phyloP scores from a whole-genome alignment of 2,113 vertebrate species.

The Zeus faber region DNA sequence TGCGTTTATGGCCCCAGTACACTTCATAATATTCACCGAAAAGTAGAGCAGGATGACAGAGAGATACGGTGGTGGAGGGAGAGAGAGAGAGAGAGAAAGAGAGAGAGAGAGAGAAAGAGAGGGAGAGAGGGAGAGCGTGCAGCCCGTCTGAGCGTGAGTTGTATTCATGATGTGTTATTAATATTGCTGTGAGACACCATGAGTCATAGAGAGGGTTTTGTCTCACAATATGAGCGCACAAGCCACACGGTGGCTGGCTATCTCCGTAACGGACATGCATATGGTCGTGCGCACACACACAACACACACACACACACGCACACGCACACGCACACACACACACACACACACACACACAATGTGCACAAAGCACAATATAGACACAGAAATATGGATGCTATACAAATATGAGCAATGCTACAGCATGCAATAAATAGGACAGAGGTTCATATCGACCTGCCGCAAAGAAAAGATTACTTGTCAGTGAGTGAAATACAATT shows the following conservation, averaged over 20 bases:
- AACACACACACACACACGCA: conserved; percentile 9
- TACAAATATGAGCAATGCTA: too few species aligned
- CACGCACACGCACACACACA: background rate
- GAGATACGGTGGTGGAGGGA: background rate
- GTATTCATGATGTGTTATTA: conserved; percentile 29
- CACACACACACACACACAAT: background rate
- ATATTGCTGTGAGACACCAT: conserved; percentile 25
- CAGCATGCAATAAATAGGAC: too few species aligned
- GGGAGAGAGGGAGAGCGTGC: background rate
- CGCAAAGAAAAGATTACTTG: too few species aligned
- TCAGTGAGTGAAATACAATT: background rate
- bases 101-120: background rate
- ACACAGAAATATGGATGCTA: background rate
- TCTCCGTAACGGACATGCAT: background rate
- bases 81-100: background rate
- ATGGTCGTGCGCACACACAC: conserved; percentile 6
- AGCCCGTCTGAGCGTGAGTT: conserved; percentile 1
- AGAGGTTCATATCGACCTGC: too few species aligned
- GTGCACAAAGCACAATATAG: too few species aligned
- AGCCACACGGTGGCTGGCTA: background rate
- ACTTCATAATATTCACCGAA: too few species aligned
- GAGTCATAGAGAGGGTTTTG: conserved; percentile 3
- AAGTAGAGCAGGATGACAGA: too few species aligned
- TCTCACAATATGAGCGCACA: conserved; percentile 4
- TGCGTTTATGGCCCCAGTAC: too few species aligned